Conservation (phyloP, 2,888 invertebrate genomes). For the Megalurothrips usitatus region DNA sequence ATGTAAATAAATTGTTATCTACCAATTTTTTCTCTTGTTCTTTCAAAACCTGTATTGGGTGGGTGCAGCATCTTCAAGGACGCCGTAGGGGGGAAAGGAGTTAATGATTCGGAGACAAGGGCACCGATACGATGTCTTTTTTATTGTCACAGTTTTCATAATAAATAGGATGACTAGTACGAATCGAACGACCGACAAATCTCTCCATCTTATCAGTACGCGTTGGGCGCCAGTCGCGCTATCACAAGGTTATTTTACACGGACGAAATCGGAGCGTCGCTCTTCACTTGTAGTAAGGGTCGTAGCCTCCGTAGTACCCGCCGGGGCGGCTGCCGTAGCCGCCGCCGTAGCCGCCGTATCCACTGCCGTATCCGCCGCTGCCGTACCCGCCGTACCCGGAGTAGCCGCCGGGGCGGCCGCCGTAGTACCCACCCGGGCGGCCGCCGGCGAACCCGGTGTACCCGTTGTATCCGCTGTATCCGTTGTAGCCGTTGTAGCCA, state of each 20-base stretch:
- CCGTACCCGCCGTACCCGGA: neutral
- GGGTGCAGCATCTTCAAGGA: no score
- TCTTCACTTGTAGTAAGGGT: neutral
- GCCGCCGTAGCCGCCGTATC: neutral
- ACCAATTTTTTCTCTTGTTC: neutral
- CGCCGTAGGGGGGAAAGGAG: no score
- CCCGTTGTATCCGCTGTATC: neutral
- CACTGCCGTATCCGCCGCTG: neutral
- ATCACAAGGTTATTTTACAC: neutral
- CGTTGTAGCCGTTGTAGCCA: neutral
- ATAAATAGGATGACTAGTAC: conserved; percentile 26
- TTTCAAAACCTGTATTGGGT: no score
- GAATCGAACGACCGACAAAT: conserved; percentile 20
- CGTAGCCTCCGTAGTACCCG: neutral
- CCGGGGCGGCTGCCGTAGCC: neutral
- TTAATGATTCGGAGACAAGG: no score
- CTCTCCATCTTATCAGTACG: neutral
- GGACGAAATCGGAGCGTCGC: neutral
- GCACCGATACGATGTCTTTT: neutral
- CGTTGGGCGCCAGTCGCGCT: neutral
- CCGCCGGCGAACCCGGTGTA: neutral
- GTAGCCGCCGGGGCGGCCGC: neutral
- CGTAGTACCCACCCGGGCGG: neutral
- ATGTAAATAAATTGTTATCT: neutral
- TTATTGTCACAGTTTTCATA: neutral